Evolutionary conservation across 1,140 invertebrate species (phyloP).

Genomic region (Drosophila sechellia): DNA sequence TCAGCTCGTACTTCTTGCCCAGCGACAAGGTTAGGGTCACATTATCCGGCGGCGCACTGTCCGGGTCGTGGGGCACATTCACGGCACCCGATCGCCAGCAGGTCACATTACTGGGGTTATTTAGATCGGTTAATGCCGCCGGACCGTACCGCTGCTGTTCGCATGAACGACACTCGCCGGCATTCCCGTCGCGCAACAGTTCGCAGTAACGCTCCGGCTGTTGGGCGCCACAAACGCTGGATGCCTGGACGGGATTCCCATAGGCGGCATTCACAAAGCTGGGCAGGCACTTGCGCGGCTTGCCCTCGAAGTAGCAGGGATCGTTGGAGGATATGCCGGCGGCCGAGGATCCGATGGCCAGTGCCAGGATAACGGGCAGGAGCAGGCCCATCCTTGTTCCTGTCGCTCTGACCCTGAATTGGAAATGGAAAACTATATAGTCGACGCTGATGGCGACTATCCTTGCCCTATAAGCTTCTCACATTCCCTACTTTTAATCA

Average conservation of each 20-base stretch:
- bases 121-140: slow-evolving; percentile 96
- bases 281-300: slow-evolving; percentile 94
- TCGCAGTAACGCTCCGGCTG: slow-evolving; percentile 90
- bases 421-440: slow-evolving; percentile 13
- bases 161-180: slow-evolving; percentile 93
- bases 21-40: slow-evolving; percentile 95
- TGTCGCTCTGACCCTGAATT: slow-evolving; percentile 13
- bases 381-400: slow-evolving; percentile 21
- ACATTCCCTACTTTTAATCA: neutral
- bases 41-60: slow-evolving; percentile 93
- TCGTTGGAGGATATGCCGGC: slow-evolving; percentile 85
- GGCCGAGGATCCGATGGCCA: slow-evolving; percentile 16
- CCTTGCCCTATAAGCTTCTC: neutral
- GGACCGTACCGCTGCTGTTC: slow-evolving; percentile 89
- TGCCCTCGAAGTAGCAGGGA: slow-evolving; percentile 95
- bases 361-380: slow-evolving; percentile 18
- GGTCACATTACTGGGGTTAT: slow-evolving; percentile 98
- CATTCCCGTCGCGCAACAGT: slow-evolving; percentile 85
- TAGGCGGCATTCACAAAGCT: slow-evolving; percentile 99
- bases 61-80: slow-evolving; percentile 88
- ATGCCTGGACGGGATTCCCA: slow-evolving; percentile 93
- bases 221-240: slow-evolving; percentile 94
- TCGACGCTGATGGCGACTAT: neutral
- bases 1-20: slow-evolving; percentile 99
- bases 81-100: slow-evolving; percentile 98